phyloP scores from a whole-genome alignment of 2,888 invertebrate genomes.

The Drosophila sordidula region DNA sequence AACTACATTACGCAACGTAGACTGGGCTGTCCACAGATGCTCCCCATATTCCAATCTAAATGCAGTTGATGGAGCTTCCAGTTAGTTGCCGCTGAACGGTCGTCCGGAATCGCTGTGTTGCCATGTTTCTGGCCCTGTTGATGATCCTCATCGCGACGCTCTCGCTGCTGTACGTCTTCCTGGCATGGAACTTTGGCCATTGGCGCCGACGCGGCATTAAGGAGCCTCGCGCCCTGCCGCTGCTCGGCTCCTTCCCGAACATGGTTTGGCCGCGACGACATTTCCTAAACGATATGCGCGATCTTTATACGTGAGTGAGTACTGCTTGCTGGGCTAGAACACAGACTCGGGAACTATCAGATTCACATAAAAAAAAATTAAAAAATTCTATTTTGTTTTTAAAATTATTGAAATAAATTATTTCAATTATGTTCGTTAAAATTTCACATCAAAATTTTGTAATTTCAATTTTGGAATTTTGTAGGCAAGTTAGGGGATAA shows the following conservation, averaged over 20 bases:
- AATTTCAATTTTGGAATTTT: no score
- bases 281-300: conserved; percentile 83
- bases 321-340: no score
- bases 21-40: neutral
- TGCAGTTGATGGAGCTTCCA: conserved; percentile 3
- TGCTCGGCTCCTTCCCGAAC: conserved; percentile 84
- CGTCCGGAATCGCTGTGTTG: conserved; percentile 1
- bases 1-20: conserved; percentile 15
- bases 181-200: conserved; percentile 82
- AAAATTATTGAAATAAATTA: no score
- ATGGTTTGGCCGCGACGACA: conserved; percentile 77
- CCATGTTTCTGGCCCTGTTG: conserved; percentile 47
- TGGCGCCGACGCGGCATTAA: conserved; percentile 84
- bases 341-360: no score
- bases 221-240: conserved; percentile 80
- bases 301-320: conserved; percentile 84
- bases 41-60: no score
- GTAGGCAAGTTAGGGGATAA: no score
- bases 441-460: no score
- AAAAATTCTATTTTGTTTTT: no score
- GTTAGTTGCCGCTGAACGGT: conserved; percentile 34
- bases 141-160: conserved; percentile 15
- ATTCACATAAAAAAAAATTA: no score
- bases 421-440: no score
- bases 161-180: conserved; percentile 66